phyloP scores from a whole-genome alignment of 2,888 invertebrate species.

The Sarcophaga variegata region DNA sequence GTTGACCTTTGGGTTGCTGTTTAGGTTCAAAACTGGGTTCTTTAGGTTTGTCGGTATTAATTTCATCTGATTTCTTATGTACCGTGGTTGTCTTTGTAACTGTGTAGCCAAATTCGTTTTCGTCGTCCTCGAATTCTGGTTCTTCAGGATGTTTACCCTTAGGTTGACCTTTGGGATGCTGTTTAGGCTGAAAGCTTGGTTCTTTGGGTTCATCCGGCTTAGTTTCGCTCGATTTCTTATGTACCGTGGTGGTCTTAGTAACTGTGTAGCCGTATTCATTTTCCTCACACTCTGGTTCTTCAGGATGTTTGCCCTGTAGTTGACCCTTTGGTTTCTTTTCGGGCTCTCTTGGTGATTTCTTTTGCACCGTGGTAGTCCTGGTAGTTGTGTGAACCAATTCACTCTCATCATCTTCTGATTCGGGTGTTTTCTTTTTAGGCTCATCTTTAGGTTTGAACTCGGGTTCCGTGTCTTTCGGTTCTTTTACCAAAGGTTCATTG shows the following conservation, averaged over 20 bases:
- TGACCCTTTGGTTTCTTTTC: neutral
- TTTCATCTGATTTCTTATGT: conserved; percentile 4
- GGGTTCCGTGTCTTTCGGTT: neutral
- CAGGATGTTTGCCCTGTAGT: neutral
- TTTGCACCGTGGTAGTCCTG: neutral
- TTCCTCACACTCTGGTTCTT: conserved; percentile 11
- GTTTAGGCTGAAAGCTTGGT: neutral
- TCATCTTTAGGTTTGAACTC: neutral
- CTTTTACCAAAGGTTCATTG: neutral
- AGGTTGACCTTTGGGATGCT: conserved; percentile 10
- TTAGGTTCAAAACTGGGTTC: neutral
- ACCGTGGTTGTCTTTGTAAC: conserved; percentile 15
- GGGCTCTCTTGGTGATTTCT: neutral
- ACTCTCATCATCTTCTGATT: conserved; percentile 3
- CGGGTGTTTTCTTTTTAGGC: neutral
- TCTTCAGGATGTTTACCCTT: conserved; percentile 17
- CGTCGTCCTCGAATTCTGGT: neutral
- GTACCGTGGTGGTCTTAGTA: conserved; percentile 10
- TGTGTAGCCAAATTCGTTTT: conserved; percentile 14
- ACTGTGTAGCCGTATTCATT: conserved; percentile 7
- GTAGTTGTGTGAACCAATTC: conserved; percentile 6
- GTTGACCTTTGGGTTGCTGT: neutral
- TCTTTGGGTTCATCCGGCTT: neutral
- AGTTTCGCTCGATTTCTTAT: conserved; percentile 9
- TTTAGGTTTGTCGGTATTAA: neutral